Base-by-base conservation (phyloP, 1,140 invertebrate genomes). In the Tetraneura akinire region DNA sequence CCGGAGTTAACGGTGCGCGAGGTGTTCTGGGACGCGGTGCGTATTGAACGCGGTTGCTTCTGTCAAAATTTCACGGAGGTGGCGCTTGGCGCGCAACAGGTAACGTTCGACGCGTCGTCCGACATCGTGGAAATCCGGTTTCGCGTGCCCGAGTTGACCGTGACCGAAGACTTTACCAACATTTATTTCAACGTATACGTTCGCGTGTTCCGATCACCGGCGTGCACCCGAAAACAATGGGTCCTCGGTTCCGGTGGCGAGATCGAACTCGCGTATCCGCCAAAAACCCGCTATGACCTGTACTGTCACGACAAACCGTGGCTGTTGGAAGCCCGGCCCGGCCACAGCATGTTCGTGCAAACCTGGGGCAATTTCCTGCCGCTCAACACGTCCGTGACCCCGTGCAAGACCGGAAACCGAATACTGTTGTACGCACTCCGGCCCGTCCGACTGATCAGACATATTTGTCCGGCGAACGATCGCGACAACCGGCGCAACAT, bases 141-240 rank as follows among this genome's bases (percentile, higher is more conserved):
- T 84, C 88, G 87, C 1, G 89, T 94, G 4, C 91, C 89, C 1
- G 88, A 90, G 82, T 93, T 94, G 92, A 91, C 91, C 84, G 91
- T 92, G 29, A 91, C 90, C 13, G 92, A 95, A 84, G 93, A 94
- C 86, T 93, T 92, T 82, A 88, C 89, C 49, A 90, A 93, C 85
- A 93, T 92, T 84, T 91, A 89, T 82, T 95, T 95, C 85, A 92
- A 94, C 83, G 93, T 91, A 0, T 88, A 87, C 21, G 92, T 91
- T 85, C 88, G 92, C 84, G 87, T 91, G 51, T 85, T 92, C 16
- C 87, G 89, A 16, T 88, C 89, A 60, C 86, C 89, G 1, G 89
- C 91, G 55, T 93, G 91, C 82, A 88, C 90, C 0, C 86, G 90
- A 53, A 88, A 88, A 60, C 89, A 92, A 81, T 86, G 91, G 76